These are phyloP conservation scores for Pemphigus obesinymphae DNA, from an alignment of 1,140 invertebrate species.

Conservation along the genomic window DNA sequence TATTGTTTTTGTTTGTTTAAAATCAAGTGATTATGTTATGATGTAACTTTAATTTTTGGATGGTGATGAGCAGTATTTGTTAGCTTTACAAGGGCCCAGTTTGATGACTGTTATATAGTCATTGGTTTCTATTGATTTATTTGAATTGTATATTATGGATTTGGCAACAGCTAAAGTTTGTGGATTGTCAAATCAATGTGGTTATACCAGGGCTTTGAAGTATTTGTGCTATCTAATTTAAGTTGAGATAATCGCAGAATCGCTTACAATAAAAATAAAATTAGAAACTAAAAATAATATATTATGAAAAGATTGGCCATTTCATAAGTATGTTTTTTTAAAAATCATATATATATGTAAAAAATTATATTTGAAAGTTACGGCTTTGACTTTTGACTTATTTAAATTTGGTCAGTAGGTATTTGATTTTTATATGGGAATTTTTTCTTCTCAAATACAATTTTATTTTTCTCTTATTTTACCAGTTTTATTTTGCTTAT, in stretches of 20 bases:
- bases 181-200: constrained; percentile 80
- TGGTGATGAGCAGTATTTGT: constrained; percentile 67
- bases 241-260: constrained; percentile 60
- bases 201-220: constrained; percentile 98
- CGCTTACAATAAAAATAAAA: no score
- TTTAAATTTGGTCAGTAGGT: no score
- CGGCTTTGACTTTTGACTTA: no score
- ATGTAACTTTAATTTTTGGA: constrained; percentile 74
- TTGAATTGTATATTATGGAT: constrained; percentile 80
- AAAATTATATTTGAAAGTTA: no score
- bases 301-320: no score
- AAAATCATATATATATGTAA: no score
- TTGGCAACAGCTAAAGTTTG: constrained; percentile 63
- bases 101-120: constrained; percentile 66
- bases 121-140: constrained; percentile 61
- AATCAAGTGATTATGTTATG: constrained; percentile 62
- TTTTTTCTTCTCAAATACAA: no score
- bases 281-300: no score
- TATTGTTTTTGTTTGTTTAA: constrained; percentile 56
- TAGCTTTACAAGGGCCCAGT: constrained; percentile 90
- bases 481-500: no score
- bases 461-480: no score
- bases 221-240: constrained; percentile 72
- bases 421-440: no score
- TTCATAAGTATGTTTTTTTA: no score